Evolutionary conservation across 2,113 vertebrate species (phyloP), one percentile per base, ranked within the genome.

Genomic region (Cygnus atratus): DNA sequence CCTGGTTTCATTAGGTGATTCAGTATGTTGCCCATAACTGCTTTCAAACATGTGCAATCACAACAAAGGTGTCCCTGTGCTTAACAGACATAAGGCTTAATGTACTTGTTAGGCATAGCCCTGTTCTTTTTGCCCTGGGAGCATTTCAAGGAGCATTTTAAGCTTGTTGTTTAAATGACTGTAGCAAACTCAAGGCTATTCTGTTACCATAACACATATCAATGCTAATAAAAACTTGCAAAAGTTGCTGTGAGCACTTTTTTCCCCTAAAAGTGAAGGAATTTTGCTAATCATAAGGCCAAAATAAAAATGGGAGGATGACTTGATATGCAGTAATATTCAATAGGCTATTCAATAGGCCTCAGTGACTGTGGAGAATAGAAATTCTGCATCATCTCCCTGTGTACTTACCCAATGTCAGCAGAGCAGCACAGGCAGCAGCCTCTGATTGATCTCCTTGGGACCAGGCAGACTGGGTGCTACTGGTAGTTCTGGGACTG

Each of bases 31-130:
- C 86, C 73, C 31, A 0, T 44, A 92, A 71, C 57, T 72, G 91
- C 86, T 94, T 90, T 95, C 71, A 84, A 65, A 57, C 2, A 0
- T 75, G 41, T 87, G 59, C 72, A 75, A 39, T 87, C 10, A 13
- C 68, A 91, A 61, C n/a, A 84, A 78, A 55, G 44, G 41, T 62
- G 59, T 44, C 76, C 52, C 18, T 66, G 39, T 73, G 95, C 79
- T 85, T 90, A 83, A 85, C 12, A 88, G 85, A 22, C 44, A 54
- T 96, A 76, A 94, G 67, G 67, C 43, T 80, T 94, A 93, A 92
- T 90, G 80, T 18, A 73, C 63, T 88, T 80, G 41, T 95, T 84
- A 90, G 72, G 33, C 57, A 74, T 55, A 84, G 68, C 68, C 46
- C n/a, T 93, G n/a, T 52, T 88, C 43, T 92, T 95, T 94, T 88